A percentile compares a stretch with the other conserved stretches of the same genome.
phyloP scores from a whole-genome alignment of 1,140 invertebrate genomes.

The Argopecten irradians region DNA sequence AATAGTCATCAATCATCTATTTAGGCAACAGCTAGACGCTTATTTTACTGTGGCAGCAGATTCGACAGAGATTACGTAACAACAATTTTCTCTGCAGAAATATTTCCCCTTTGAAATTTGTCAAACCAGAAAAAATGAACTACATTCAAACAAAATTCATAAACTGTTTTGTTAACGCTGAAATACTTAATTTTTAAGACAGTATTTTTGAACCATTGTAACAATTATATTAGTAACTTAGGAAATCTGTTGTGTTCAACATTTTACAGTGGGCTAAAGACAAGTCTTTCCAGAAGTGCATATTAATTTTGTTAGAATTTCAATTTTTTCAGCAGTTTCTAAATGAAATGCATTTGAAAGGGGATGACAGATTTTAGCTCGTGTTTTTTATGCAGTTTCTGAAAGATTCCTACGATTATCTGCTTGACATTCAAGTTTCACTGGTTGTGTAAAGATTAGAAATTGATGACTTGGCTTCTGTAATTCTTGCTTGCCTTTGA shows the following conservation, averaged over 20 bases:
- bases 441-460: background rate
- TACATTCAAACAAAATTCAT: background rate
- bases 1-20: background rate
- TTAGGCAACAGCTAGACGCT: constrained; percentile 14
- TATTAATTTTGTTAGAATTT: background rate
- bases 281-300: background rate
- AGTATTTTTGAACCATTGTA: background rate
- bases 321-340: background rate
- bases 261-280: no score
- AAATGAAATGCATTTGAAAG: background rate
- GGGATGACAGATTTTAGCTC: no score
- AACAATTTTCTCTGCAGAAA: background rate
- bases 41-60: background rate
- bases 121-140: background rate
- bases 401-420: no score
- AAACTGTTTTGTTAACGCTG: background rate
- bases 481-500: background rate
- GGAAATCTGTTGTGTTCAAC: no score
- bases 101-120: constrained; percentile 10
- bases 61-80: background rate
- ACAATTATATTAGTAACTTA: background rate
- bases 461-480: background rate
- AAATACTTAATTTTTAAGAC: background rate
- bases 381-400: no score
- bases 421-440: background rate